Evolutionary conservation across 2,888 invertebrate genomes (phyloP), one percentile per base, ranked within the genome.

Genomic region (Synanthedon vespiformis): DNA sequence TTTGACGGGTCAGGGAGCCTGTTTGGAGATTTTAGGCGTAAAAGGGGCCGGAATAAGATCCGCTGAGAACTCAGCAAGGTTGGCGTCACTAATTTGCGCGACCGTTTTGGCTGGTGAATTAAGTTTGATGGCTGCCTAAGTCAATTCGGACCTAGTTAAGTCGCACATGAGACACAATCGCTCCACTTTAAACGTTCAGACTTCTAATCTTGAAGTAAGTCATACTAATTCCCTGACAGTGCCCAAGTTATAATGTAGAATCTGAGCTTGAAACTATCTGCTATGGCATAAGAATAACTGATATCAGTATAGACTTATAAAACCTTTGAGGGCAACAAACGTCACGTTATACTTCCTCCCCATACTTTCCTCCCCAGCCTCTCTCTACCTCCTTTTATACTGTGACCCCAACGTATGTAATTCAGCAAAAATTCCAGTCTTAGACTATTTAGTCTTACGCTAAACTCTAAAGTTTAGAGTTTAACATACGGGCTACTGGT

Each of bases 81-180:
- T 99, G 55, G 98, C 99, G 0, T 91, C 94, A 55, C 90, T 99
- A 53, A 93, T 99, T 6, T 97, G 98, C 72, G 97, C 93, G 2
- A 95, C 98, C 0, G 99, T 99, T 8, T 88, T 99, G 69, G 99
- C 99, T 6, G 99, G 98, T n/a, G 99, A 99, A 79, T 85, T 99
- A 40, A 98, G 98, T 56, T 89, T 99, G 4, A 95, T 99, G 95
- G 95, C 99, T 6, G 98, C 99, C 0, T 87, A 99, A 58, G 94
- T 97, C 41, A 96, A 97, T 58, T 98, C 97, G 40, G 96, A 99
- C 78, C 90, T 99, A 71, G 99, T 99, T 53, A 93, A 93, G 71
- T 98, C 98, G 70, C 99, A 99, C 79, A 92, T 99, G 86, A 92
- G 94, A 72, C 96, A 98, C 74, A 99, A 99, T 77, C 90, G 98